phyloP scores from a whole-genome alignment of 2,888 invertebrate species.

The Lordiphosa fenestrarum region DNA sequence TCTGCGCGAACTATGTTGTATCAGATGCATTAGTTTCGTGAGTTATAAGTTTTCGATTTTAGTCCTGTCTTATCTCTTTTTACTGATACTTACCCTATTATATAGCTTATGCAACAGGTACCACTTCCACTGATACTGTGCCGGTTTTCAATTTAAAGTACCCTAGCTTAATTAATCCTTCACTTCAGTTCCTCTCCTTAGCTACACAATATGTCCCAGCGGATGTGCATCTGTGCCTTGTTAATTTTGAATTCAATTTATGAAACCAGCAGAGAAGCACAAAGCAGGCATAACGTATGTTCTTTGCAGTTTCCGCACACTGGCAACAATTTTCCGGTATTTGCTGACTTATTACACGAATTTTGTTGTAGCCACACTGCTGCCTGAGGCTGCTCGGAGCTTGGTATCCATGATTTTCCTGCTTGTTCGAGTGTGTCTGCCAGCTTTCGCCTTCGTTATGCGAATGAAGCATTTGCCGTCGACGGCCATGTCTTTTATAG shows the following conservation, averaged over 20 bases:
- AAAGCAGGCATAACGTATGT: too few relatives aligned
- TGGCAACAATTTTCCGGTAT: conserved; percentile 7
- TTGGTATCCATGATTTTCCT: conserved; percentile 21
- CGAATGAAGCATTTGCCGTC: conserved; percentile 58
- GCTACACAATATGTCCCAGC: not conserved
- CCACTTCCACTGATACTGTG: too few relatives aligned
- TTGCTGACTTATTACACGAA: conserved; percentile 10
- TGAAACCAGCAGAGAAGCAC: not conserved
- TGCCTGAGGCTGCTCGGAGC: conserved; percentile 17
- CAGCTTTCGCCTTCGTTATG: conserved; percentile 40
- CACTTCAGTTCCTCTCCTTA: not conserved
- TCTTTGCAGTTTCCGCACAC: conserved; percentile 11
- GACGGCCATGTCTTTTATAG: conserved; percentile 62
- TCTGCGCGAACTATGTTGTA: too few relatives aligned
- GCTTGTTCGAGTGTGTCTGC: not conserved
- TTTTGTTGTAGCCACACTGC: conserved; percentile 13
- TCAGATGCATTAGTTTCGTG: too few relatives aligned
- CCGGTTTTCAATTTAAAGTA: too few relatives aligned
- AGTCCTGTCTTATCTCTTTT: too few relatives aligned
- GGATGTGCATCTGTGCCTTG: conserved; percentile 12
- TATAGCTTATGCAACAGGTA: too few relatives aligned
- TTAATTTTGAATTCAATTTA: conserved; percentile 49
- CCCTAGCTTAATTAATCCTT: too few relatives aligned
- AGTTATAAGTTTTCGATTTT: too few relatives aligned
- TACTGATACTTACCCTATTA: too few relatives aligned